Percentiles rank a stretch among this genome's conserved stretches.
These are phyloP conservation scores for Ectemnius cavifrons DNA, from an alignment of 2,888 invertebrate genomes.

Conservation along the genomic window DNA sequence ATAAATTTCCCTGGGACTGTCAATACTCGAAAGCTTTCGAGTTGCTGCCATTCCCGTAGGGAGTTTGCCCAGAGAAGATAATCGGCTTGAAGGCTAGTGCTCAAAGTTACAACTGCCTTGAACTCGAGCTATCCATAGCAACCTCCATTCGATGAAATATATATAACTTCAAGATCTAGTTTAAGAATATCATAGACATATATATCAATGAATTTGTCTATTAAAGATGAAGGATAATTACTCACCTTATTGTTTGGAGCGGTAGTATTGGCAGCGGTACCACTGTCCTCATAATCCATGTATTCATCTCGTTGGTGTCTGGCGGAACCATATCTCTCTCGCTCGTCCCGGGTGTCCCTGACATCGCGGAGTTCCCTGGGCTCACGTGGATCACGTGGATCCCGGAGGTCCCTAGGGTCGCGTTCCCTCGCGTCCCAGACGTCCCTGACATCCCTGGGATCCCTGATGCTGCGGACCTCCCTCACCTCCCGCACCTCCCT, in stretches of 20 bases:
- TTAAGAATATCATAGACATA: too few relatives aligned
- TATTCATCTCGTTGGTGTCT: slow-evolving; percentile 62
- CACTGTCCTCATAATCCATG: slow-evolving; percentile 66
- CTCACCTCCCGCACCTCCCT: slow-evolving; percentile 23
- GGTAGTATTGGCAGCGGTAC: slow-evolving; percentile 55
- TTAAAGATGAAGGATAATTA: slow-evolving; percentile 5
- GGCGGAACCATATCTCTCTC: slow-evolving; percentile 64
- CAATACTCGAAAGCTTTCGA: slow-evolving; percentile 9
- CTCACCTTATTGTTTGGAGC: slow-evolving; percentile 70
- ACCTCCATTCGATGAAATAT: slow-evolving; percentile 3
- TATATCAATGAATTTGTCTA: too few relatives aligned
- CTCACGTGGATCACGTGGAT: slow-evolving; percentile 50
- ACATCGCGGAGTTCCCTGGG: neutral
- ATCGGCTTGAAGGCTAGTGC: neutral
- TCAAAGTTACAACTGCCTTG: slow-evolving; percentile 27
- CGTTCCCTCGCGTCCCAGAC: slow-evolving; percentile 76
- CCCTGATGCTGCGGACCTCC: slow-evolving; percentile 74
- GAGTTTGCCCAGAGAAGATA: slow-evolving; percentile 21
- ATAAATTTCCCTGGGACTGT: slow-evolving; percentile 14
- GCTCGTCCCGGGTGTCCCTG: slow-evolving; percentile 77
- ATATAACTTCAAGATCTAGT: slow-evolving; percentile 7
- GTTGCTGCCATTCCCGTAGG: slow-evolving; percentile 1
- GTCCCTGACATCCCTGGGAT: slow-evolving; percentile 78
- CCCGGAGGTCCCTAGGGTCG: slow-evolving; percentile 33
- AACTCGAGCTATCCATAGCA: slow-evolving; percentile 5